Evolutionary conservation across 2,888 invertebrate genomes (phyloP).

Genomic region (Chloroclystis v-ata): DNA sequence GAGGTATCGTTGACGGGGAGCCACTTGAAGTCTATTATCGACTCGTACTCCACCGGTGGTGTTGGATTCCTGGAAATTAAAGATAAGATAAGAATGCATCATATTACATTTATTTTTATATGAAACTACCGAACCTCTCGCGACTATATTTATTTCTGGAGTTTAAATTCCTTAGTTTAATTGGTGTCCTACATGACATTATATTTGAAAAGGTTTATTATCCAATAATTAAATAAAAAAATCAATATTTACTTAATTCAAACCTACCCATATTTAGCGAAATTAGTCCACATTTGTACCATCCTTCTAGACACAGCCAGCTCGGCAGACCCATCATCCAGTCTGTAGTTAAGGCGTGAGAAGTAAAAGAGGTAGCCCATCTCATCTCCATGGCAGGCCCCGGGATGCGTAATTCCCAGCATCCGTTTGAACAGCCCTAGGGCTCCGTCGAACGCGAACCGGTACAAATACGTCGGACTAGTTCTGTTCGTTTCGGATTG

Average conservation of each 20-base stretch:
- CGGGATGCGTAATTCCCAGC: slow-evolving; percentile 78
- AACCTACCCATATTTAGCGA: slow-evolving; percentile 79
- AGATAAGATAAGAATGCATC: too few relatives aligned
- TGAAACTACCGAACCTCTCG: too few relatives aligned
- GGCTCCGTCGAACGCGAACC: slow-evolving; percentile 80
- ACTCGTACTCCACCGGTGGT: slow-evolving; percentile 68
- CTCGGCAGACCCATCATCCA: slow-evolving; percentile 79
- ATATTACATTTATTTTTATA: too few relatives aligned
- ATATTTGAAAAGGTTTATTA: too few relatives aligned
- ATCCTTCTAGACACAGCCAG: slow-evolving; percentile 77
- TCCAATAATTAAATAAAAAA: too few relatives aligned
- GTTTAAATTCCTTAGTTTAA: too few relatives aligned
- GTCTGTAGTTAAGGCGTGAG: slow-evolving; percentile 78
- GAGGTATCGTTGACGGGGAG: slow-evolving; percentile 62
- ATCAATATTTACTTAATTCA: too few relatives aligned
- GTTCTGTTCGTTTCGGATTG: slow-evolving; percentile 59
- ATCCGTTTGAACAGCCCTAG: slow-evolving; percentile 80
- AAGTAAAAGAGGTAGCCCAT: slow-evolving; percentile 82
- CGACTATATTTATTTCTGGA: too few relatives aligned
- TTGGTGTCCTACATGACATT: too few relatives aligned
- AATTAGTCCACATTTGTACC: slow-evolving; percentile 82
- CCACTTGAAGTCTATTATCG: slow-evolving; percentile 74
- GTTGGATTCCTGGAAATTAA: slow-evolving; percentile 74
- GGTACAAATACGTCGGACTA: slow-evolving; percentile 78
- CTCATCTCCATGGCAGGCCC: slow-evolving; percentile 81